Conservation (phyloP, 2,888 invertebrate genomes). For the Agrilus cyanescens region DNA sequence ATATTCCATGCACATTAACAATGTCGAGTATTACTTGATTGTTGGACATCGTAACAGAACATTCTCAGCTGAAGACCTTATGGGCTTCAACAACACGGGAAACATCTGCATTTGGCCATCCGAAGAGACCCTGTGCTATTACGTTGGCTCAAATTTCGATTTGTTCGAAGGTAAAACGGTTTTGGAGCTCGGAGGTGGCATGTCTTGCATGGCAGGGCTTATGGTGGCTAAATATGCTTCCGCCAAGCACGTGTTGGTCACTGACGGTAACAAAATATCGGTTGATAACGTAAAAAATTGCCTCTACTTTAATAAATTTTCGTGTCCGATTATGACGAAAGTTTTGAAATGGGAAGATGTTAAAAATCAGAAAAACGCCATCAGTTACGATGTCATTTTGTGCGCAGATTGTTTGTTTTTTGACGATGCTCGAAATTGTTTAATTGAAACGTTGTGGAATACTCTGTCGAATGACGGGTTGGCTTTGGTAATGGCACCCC, state of each 20-base stretch:
- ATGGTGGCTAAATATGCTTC: slow-evolving; percentile 56
- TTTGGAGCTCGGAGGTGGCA: slow-evolving; percentile 72
- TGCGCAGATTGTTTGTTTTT: slow-evolving; percentile 74
- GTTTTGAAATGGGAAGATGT: slow-evolving; percentile 45
- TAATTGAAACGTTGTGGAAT: slow-evolving; percentile 55
- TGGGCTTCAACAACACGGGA: slow-evolving; percentile 74
- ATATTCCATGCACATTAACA: slow-evolving; percentile 42
- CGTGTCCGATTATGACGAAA: slow-evolving; percentile 39
- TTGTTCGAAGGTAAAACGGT: slow-evolving; percentile 56
- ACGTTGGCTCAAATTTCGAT: slow-evolving; percentile 50
- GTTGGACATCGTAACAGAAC: slow-evolving; percentile 48
- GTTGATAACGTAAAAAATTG: slow-evolving; percentile 60
- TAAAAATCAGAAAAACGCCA: slow-evolving; percentile 23
- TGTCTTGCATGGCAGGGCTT: slow-evolving; percentile 71
- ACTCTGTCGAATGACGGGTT: slow-evolving; percentile 48
- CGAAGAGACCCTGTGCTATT: slow-evolving; percentile 62
- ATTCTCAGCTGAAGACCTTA: slow-evolving; percentile 57
- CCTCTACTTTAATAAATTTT: slow-evolving; percentile 50
- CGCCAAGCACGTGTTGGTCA: slow-evolving; percentile 52
- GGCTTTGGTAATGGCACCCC: slow-evolving; percentile 66
- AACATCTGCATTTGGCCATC: slow-evolving; percentile 74
- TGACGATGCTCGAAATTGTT: slow-evolving; percentile 55
- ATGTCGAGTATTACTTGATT: slow-evolving; percentile 40
- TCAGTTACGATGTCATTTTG: slow-evolving; percentile 56
- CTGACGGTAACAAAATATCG: slow-evolving; percentile 68